Evolutionary conservation across 2,113 vertebrate species (phyloP).

Genomic region (Motacilla alba): DNA sequence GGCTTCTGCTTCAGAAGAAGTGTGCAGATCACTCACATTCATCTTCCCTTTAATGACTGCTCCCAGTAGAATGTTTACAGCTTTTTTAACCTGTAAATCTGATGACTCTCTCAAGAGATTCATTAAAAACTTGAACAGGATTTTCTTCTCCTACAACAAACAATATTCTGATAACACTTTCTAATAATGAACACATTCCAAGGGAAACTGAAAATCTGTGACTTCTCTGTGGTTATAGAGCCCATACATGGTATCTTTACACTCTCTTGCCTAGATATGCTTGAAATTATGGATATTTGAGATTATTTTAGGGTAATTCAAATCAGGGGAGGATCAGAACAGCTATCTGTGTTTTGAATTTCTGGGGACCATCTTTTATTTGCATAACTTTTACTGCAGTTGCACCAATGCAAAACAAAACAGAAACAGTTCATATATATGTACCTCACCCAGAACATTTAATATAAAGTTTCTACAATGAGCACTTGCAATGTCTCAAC

Average conservation of each 20-base stretch:
- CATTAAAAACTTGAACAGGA: slow-evolving; percentile 70
- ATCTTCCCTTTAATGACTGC: slow-evolving; percentile 38
- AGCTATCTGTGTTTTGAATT: background rate
- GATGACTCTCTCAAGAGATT: slow-evolving; percentile 71
- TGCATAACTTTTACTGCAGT: background rate
- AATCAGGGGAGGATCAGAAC: background rate
- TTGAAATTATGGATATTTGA: background rate
- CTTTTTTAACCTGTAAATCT: slow-evolving; percentile 67
- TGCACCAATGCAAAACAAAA: background rate
- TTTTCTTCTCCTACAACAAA: slow-evolving; percentile 68
- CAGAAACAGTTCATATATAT: background rate
- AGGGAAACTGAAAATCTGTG: slow-evolving; percentile 36
- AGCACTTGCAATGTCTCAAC: background rate
- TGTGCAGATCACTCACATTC: slow-evolving; percentile 15
- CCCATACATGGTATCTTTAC: background rate
- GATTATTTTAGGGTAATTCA: background rate
- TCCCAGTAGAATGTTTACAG: slow-evolving; percentile 55
- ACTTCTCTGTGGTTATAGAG: slow-evolving; percentile 31
- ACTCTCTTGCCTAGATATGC: background rate
- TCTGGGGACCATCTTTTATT: background rate
- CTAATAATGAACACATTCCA: slow-evolving; percentile 66
- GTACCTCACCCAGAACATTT: background rate
- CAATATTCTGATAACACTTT: slow-evolving; percentile 57
- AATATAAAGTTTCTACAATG: background rate
- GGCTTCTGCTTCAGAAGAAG: background rate